These are phyloP conservation scores for Drosophila melanocephala DNA, from an alignment of 2,888 invertebrate species.

Conservation along the genomic window DNA sequence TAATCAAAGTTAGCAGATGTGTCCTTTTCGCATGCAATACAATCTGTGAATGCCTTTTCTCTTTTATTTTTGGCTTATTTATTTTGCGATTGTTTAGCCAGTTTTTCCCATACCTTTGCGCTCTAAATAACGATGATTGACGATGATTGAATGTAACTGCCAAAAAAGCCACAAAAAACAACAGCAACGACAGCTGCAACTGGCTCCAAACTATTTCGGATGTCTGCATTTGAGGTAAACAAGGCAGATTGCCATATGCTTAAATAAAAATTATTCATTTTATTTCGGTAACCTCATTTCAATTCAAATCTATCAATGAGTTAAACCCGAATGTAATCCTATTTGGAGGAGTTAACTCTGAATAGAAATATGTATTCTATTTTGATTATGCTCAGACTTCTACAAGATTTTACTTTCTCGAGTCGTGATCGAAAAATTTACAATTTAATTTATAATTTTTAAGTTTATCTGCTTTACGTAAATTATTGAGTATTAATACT, in stretches of 20 bases:
- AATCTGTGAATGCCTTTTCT: slow-evolving; percentile 46
- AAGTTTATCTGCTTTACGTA: background rate
- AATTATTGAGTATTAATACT: background rate
- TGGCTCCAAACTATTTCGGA: slow-evolving; percentile 3
- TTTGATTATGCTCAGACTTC: background rate
- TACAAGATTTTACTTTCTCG: background rate
- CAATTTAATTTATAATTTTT: background rate
- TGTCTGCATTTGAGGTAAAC: background rate
- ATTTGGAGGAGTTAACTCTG: background rate
- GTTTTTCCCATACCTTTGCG: slow-evolving; percentile 19
- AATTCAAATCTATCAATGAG: background rate
- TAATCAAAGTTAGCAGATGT: slow-evolving; percentile 73
- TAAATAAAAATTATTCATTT: background rate
- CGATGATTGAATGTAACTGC: slow-evolving; percentile 47
- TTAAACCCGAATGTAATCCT: background rate
- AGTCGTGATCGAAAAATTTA: background rate
- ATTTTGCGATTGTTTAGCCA: slow-evolving; percentile 49
- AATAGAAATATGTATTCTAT: background rate
- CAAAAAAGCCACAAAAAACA: slow-evolving; percentile 9
- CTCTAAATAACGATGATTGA: slow-evolving; percentile 51
- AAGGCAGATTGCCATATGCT: background rate
- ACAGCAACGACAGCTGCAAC: slow-evolving; percentile 19
- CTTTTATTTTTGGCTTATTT: slow-evolving; percentile 5
- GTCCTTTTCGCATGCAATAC: slow-evolving; percentile 51
- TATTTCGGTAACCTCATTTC: background rate